phyloP scores from a whole-genome alignment of 2,113 vertebrate genomes.

The Psittacara wagleri region DNA sequence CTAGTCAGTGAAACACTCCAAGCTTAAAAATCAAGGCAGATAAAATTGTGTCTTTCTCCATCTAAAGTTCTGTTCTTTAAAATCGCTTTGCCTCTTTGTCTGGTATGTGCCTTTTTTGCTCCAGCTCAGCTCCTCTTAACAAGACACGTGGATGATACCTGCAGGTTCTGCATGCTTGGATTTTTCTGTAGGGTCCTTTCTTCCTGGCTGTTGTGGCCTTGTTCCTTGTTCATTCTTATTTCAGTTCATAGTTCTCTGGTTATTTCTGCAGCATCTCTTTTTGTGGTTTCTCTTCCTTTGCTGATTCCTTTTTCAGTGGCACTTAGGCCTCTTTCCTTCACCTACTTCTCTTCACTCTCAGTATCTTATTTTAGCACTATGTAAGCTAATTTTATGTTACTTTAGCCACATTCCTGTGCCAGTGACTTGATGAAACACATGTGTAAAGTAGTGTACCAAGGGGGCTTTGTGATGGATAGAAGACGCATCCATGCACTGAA shows the following conservation, averaged over 20 bases:
- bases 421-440: not conserved
- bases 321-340: not conserved
- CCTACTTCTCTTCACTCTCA: not conserved
- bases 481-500: not conserved
- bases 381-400: not conserved
- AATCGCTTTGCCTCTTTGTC: not conserved
- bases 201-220: not conserved
- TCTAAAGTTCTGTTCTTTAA: not conserved
- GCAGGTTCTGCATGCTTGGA: not conserved
- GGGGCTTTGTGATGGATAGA: not conserved
- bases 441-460: not conserved
- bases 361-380: not conserved
- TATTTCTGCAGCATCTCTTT: slow-evolving; percentile 8
- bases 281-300: not conserved
- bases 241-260: not conserved
- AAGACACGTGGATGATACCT: not conserved
- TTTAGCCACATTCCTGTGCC: not conserved
- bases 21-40: not conserved
- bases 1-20: not conserved
- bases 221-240: not conserved
- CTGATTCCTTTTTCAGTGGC: not conserved
- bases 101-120: not conserved
- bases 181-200: not conserved
- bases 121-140: not conserved
- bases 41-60: not conserved